These are phyloP conservation scores for Thalassarche chlororhynchos DNA, from an alignment of 2,113 vertebrate genomes.

Conservation along the genomic window DNA sequence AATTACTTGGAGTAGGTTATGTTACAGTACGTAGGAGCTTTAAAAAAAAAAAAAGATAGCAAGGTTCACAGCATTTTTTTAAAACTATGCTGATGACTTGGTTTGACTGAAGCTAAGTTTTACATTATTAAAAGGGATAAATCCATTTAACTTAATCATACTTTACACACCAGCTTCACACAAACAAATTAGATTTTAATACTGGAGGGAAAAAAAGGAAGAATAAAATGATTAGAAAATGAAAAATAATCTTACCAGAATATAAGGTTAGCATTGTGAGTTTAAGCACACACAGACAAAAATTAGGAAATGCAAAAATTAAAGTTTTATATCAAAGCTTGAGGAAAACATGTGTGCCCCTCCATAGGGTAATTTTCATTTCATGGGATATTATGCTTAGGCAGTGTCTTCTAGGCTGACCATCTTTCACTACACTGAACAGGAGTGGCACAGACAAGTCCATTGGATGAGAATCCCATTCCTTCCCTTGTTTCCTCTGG, in stretches of 20 bases:
- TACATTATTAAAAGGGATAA: constrained; percentile 52
- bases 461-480: neutral
- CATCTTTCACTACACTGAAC: neutral
- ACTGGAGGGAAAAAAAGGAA: constrained; percentile 27
- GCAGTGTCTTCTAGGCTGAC: neutral
- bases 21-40: neutral
- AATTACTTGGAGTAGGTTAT: constrained; percentile 24
- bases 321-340: neutral
- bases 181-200: constrained; percentile 51
- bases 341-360: neutral
- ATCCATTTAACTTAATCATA: constrained; percentile 46
- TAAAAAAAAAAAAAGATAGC: neutral
- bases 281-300: neutral
- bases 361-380: neutral
- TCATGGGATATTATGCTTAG: neutral
- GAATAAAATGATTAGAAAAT: constrained; percentile 26
- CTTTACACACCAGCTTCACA: constrained; percentile 24
- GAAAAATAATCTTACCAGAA: constrained; percentile 25
- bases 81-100: neutral
- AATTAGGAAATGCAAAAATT: neutral
- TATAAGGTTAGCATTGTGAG: neutral
- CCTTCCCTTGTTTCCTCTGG: neutral
- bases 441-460: neutral
- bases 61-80: neutral
- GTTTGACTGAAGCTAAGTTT: constrained; percentile 45